These are phyloP conservation scores for Leucoma salicis DNA, from an alignment of 2,888 invertebrate genomes.

Conservation along the genomic window DNA sequence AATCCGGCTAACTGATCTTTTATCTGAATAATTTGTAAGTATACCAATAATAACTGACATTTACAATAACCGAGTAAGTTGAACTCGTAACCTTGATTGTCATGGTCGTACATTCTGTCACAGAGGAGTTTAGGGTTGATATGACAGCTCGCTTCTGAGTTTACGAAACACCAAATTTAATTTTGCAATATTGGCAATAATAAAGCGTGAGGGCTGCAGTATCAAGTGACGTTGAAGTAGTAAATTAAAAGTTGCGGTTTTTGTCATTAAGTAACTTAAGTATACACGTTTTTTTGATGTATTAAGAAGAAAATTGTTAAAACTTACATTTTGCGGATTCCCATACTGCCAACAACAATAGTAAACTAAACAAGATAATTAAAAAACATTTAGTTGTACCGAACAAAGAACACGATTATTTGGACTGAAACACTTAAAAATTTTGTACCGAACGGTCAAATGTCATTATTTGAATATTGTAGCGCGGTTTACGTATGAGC, in stretches of 20 bases:
- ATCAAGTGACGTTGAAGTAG: not conserved
- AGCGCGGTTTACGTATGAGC: conserved; percentile 41
- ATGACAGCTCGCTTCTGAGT: no score
- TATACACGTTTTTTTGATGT: not conserved
- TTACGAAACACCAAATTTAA: no score
- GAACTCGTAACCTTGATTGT: conserved; percentile 44
- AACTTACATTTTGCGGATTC: conserved; percentile 67
- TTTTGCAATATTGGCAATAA: no score
- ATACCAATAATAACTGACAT: conserved; percentile 1
- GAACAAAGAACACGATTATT: conserved; percentile 45
- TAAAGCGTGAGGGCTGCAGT: conserved; percentile 3
- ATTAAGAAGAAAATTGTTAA: conserved; percentile 21
- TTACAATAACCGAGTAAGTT: conserved; percentile 5
- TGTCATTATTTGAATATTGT: conserved; percentile 35
- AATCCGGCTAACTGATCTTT: not conserved
- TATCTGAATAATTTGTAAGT: not conserved
- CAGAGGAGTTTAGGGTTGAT: conserved; percentile 49
- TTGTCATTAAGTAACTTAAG: not conserved
- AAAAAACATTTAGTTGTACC: conserved; percentile 51
- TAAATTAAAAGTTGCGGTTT: not conserved
- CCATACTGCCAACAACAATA: conserved; percentile 60
- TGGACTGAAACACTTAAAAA: conserved; percentile 40
- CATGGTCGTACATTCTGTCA: conserved; percentile 65
- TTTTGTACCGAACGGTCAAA: conserved; percentile 37
- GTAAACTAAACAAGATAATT: conserved; percentile 52